phyloP scores from a whole-genome alignment of 2,113 vertebrate species.

The Corvus hawaiiensis region DNA sequence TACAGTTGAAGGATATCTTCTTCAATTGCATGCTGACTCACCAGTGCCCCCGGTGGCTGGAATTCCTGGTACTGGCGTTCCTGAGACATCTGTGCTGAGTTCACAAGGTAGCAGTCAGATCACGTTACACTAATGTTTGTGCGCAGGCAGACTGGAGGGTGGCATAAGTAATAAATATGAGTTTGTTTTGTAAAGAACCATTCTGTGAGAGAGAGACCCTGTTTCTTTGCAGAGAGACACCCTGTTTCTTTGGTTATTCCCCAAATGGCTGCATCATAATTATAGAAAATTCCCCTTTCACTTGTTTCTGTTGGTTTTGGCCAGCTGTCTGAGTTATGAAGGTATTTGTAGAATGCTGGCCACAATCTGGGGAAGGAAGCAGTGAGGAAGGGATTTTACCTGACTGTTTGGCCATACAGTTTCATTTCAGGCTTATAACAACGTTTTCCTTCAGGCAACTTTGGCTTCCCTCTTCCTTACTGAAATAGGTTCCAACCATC shows the following conservation, averaged over 20 bases:
- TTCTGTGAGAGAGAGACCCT: not conserved
- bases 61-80: slow-evolving; percentile 9
- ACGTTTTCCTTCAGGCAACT: not conserved
- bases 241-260: not conserved
- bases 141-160: not conserved
- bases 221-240: not conserved
- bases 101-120: slow-evolving; percentile 62
- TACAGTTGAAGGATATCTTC: slow-evolving; percentile 88
- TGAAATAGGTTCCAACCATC: not conserved
- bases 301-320: not conserved
- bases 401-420: not conserved
- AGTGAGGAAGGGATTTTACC: not conserved
- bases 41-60: slow-evolving; percentile 37
- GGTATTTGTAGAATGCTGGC: not conserved
- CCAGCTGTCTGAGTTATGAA: not conserved
- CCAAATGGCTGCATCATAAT: not conserved
- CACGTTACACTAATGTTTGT: not conserved
- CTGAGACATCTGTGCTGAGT: slow-evolving; percentile 56
- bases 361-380: not conserved
- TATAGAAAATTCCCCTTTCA: not conserved
- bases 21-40: slow-evolving; percentile 83
- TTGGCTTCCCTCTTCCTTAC: not conserved
- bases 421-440: not conserved
- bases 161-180: not conserved
- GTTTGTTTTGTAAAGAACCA: not conserved